Percentiles rank a stretch among this genome's conserved stretches.
phyloP scores from a whole-genome alignment of 2,888 invertebrate species.

The Halictus ligatus region DNA sequence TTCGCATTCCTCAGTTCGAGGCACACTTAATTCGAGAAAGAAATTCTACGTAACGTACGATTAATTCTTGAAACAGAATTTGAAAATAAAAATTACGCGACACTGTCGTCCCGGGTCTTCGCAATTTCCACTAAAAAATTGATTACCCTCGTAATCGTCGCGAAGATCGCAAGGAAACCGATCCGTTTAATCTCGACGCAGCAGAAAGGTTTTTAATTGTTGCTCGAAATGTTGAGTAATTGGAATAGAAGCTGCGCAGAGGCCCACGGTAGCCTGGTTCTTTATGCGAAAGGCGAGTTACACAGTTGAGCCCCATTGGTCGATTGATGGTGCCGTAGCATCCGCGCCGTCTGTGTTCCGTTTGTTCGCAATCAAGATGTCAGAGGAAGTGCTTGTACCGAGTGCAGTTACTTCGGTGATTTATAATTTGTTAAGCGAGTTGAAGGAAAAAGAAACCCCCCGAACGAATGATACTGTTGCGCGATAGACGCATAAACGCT shows the following conservation, averaged over 20 bases:
- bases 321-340: conserved; percentile 18
- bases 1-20: too few species aligned
- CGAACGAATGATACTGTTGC: not conserved
- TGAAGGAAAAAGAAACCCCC: not conserved
- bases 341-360: conserved; percentile 22
- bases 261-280: not conserved
- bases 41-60: too few species aligned
- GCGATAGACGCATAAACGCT: not conserved
- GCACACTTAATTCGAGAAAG: too few species aligned
- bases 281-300: conserved; percentile 20
- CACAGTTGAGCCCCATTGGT: conserved; percentile 12
- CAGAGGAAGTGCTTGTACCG: conserved; percentile 32
- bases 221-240: not conserved
- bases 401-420: conserved; percentile 26
- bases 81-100: not conserved
- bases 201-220: not conserved
- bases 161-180: not conserved
- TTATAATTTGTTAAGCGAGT: conserved; percentile 26
- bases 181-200: not conserved
- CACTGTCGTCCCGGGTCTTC: not conserved
- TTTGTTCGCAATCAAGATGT: conserved; percentile 38
- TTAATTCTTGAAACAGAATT: too few species aligned
- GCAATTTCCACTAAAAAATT: not conserved
- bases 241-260: not conserved
- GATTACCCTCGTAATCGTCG: not conserved